Evolutionary conservation across 1,140 invertebrate species (phyloP), one percentile per base, ranked within the genome.

Genomic region (Grapholita molesta): DNA sequence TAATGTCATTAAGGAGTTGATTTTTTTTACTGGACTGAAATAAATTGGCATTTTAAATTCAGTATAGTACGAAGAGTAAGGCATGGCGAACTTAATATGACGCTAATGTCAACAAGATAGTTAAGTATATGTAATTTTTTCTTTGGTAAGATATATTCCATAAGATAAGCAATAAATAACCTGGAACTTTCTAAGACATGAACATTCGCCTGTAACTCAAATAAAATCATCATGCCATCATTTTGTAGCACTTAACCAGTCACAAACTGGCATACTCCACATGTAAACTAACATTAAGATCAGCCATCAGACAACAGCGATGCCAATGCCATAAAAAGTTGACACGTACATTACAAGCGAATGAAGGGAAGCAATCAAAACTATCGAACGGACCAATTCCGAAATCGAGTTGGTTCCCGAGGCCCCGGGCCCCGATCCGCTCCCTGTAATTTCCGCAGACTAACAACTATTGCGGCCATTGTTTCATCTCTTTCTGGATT

Each of bases 311-410:
- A n/a, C n/a, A 66, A 73, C n/a, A 66, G 25, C 15, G 35, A 72
- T 66, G 52, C 65, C 64, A 70, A 72, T 66, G 52, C 65, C 64
- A 70, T 80, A 74, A 72, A 72, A 70, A 66, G 42, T 71, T 69
- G 66, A 48, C 64, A 67, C 21, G 30, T 42, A 72, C 76, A 81
- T 83, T 77, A 82, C 74, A 72, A 57, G 65, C 72, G 75, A 84
- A 86, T 73, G 77, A 83, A 57, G 65, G 73, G 75, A 84, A 86
- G 74, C 78, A 83, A 86, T 86, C 83, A 83, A 79, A 84, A 84
- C 75, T 84, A 82, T 83, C 70, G 77, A 81, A 72, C 77, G 78
- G 78, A 79, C 74, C 77, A 77, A 81, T 84, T 77, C 75, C 77
- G 75, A 84, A 83, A 80, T 80, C 75, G 75, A 68, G 67, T 83